phyloP scores from a whole-genome alignment of 2,797 vertebrate genomes.

The Pantherophis vulpinus region DNA sequence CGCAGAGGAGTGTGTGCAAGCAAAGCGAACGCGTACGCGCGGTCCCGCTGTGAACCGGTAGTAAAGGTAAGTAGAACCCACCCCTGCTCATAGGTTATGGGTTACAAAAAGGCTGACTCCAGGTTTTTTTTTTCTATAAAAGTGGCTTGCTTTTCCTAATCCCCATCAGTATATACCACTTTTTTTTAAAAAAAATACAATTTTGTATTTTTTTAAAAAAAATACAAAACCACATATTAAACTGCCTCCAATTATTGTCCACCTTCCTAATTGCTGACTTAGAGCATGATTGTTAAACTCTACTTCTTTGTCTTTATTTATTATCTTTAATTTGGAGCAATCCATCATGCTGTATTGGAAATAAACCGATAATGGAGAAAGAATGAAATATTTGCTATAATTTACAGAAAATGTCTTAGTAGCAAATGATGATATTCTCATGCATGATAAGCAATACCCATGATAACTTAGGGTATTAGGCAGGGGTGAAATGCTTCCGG shows the following conservation, averaged over 20 bases:
- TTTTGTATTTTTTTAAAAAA: too few species aligned
- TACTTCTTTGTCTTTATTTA: background rate
- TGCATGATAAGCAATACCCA: background rate
- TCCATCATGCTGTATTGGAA: constrained; percentile 7
- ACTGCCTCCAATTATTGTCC: background rate
- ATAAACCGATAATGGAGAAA: constrained; percentile 3
- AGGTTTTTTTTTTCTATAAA: background rate
- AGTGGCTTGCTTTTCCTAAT: background rate
- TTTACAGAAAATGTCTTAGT: background rate
- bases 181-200: background rate
- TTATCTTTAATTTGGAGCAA: background rate
- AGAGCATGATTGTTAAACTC: background rate
- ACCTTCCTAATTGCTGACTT: background rate
- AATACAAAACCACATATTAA: background rate
- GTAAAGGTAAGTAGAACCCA: too few species aligned
- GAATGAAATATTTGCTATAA: background rate
- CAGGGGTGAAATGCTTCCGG: too few species aligned
- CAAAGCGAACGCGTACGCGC: too few species aligned
- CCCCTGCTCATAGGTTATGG: background rate
- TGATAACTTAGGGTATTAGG: background rate
- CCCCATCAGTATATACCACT: background rate
- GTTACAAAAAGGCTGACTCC: background rate
- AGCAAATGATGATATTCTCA: background rate
- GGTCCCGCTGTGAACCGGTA: too few species aligned
- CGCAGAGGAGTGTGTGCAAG: too few species aligned